Conservation (phyloP, 1,140 invertebrate genomes). For the Pemphigus obesinymphae region DNA sequence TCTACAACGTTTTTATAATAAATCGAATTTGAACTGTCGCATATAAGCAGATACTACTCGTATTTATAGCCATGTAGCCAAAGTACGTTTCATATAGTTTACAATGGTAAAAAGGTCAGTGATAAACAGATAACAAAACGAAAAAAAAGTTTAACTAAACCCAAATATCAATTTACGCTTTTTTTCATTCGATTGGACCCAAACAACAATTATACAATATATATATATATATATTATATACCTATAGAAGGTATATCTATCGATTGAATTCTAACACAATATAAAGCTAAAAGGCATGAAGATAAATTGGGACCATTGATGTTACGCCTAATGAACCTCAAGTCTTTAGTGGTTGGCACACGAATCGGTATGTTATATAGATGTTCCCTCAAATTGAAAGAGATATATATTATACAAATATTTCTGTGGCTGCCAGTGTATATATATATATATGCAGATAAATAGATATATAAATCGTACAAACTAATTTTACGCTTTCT, state of each 20-base stretch:
- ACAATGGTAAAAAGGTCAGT: neutral
- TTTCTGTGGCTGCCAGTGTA: too few species aligned
- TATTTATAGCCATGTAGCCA: too few species aligned
- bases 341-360: neutral
- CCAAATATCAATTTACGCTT: neutral
- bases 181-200: neutral
- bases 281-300: neutral
- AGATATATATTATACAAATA: too few species aligned
- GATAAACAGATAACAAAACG: neutral
- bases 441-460: too few species aligned
- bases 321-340: neutral
- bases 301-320: neutral
- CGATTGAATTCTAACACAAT: neutral
- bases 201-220: neutral
- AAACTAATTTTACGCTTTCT: too few species aligned
- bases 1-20: too few species aligned
- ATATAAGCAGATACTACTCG: too few species aligned
- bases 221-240: neutral
- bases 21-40: too few species aligned
- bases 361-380: neutral
- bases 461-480: too few species aligned
- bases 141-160: neutral
- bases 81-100: neutral
- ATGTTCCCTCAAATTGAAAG: neutral
- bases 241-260: neutral